These are phyloP conservation scores for Oligia latruncula DNA, from an alignment of 2,888 invertebrate species.

Conservation along the genomic window DNA sequence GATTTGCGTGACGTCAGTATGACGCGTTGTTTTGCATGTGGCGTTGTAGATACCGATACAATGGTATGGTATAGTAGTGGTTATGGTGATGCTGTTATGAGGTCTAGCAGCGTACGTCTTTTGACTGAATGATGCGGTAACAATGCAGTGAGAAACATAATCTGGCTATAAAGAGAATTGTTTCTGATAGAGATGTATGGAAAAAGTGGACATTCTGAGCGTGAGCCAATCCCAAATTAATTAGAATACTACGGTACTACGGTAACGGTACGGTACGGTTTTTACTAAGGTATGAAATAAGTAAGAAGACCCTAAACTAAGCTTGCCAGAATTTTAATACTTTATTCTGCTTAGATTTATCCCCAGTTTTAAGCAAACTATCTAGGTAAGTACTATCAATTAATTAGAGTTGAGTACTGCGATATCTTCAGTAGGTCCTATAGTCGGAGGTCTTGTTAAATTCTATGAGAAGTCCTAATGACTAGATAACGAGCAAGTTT, in stretches of 20 bases:
- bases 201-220: not conserved
- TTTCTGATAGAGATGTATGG: not conserved
- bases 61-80: too few relatives aligned
- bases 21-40: too few relatives aligned
- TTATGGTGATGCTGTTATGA: too few relatives aligned
- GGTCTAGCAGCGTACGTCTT: too few relatives aligned
- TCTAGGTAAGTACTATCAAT: not conserved
- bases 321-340: too few relatives aligned
- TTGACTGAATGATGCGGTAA: not conserved
- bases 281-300: not conserved
- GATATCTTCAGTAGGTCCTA: not conserved
- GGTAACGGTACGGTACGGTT: too few relatives aligned
- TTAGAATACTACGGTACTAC: too few relatives aligned
- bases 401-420: not conserved
- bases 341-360: not conserved
- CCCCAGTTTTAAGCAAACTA: too few relatives aligned
- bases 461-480: slow-evolving; percentile 1
- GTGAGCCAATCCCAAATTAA: not conserved
- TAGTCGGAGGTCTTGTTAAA: not conserved
- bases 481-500: not conserved
- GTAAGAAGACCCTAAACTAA: not conserved
- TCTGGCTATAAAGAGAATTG: not conserved
- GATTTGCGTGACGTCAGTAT: too few relatives aligned
- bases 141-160: not conserved
- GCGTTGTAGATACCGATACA: too few relatives aligned